These are phyloP conservation scores for Melanogrammus aeglefinus DNA, from an alignment of 2,797 vertebrate species.

Conservation along the genomic window DNA sequence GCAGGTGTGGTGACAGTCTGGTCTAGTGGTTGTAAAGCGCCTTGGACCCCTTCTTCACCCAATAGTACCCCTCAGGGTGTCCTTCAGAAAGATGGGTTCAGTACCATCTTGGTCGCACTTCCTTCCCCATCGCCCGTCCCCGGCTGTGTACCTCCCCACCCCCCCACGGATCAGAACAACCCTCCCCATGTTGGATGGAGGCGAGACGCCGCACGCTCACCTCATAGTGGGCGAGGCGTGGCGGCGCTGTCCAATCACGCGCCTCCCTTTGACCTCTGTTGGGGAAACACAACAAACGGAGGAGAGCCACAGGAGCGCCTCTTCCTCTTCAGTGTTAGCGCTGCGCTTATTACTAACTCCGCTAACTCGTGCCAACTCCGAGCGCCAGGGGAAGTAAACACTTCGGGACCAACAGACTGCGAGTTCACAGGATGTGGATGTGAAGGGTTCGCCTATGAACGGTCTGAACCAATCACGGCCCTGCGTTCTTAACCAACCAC, in stretches of 20 bases:
- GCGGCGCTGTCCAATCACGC: too few relatives aligned
- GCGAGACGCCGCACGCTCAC: too few relatives aligned
- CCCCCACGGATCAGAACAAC: not conserved
- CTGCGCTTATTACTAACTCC: not conserved
- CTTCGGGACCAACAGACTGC: not conserved
- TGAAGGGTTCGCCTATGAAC: not conserved
- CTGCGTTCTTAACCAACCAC: not conserved
- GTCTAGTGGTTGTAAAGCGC: too few relatives aligned
- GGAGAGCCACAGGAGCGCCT: not conserved
- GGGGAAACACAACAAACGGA: not conserved
- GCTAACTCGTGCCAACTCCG: not conserved
- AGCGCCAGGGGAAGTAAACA: not conserved
- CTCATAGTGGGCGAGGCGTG: too few relatives aligned
- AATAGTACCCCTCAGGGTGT: constrained; percentile 50
- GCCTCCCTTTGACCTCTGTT: too few relatives aligned
- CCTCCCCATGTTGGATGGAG: too few relatives aligned
- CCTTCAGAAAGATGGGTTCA: not conserved
- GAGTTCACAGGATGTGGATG: constrained; percentile 44
- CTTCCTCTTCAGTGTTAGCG: not conserved
- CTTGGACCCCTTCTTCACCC: not conserved
- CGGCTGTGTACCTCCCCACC: not conserved
- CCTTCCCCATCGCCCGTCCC: not conserved
- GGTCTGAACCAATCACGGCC: not conserved
- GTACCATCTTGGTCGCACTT: not conserved
- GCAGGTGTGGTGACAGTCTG: not conserved